Evolutionary conservation across 2,888 invertebrate species (phyloP).

Genomic region (Perizoma flavofasciatum): DNA sequence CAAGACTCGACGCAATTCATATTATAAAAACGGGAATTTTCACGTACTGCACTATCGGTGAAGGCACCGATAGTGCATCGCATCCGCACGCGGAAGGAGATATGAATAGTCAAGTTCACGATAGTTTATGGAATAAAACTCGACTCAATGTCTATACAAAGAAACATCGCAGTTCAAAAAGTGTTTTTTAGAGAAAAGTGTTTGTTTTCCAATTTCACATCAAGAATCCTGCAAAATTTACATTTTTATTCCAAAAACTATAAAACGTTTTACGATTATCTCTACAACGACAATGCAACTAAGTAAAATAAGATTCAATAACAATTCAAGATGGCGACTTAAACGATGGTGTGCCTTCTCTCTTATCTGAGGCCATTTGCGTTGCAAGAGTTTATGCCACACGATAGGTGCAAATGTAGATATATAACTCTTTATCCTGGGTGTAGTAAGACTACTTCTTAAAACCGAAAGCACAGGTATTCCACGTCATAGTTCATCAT

Average conservation of each 20-base stretch:
- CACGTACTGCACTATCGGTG: no score
- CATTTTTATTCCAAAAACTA: constrained; percentile 14
- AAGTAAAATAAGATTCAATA: constrained; percentile 31
- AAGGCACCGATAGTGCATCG: no score
- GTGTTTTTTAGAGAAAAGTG: constrained; percentile 3
- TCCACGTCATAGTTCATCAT: no score
- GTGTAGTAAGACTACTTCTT: no score
- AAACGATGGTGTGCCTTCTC: constrained; percentile 36
- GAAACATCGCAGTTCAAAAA: not conserved
- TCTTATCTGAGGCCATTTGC: constrained; percentile 56
- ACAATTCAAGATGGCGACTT: constrained; percentile 29
- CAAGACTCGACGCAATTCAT: no score
- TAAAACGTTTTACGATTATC: constrained; percentile 27
- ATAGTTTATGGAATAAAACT: no score
- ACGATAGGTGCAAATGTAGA: constrained; percentile 39
- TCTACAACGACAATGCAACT: constrained; percentile 27
- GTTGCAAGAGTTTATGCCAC: constrained; percentile 53
- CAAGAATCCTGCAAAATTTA: not conserved
- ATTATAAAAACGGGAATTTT: no score
- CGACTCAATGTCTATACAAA: no score
- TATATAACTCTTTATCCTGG: not conserved
- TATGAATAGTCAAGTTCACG: no score
- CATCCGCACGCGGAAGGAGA: no score
- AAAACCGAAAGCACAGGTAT: no score
- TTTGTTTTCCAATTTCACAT: constrained; percentile 6